phyloP scores from a whole-genome alignment of 2,888 invertebrate genomes.

The Ceriagrion tenellum region DNA sequence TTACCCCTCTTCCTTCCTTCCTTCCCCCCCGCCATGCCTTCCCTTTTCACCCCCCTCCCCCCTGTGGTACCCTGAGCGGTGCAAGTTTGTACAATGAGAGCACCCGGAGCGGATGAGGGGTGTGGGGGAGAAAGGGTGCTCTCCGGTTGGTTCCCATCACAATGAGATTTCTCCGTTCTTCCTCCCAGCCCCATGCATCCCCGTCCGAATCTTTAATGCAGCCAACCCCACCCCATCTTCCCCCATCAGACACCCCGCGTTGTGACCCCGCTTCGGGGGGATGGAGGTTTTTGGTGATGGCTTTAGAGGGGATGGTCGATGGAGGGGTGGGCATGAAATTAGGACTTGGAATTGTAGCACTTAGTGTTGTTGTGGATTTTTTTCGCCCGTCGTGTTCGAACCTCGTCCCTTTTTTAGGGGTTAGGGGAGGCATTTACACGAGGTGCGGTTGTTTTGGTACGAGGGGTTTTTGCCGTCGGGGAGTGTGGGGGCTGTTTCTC shows the following conservation, averaged over 20 bases:
- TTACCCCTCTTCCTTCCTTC: too few relatives aligned
- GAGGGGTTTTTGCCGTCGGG: not conserved
- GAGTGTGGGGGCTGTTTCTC: not conserved
- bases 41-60: not conserved
- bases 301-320: not conserved
- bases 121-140: constrained; percentile 41
- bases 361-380: not conserved
- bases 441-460: constrained; percentile 44
- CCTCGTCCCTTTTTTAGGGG: constrained; percentile 24
- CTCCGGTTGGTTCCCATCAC: constrained; percentile 55
- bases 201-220: not conserved
- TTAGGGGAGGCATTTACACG: constrained; percentile 5
- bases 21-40: not conserved
- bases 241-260: not conserved
- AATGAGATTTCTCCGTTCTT: constrained; percentile 51
- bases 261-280: not conserved
- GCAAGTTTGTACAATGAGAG: constrained; percentile 63
- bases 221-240: not conserved
- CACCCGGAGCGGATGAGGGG: constrained; percentile 30
- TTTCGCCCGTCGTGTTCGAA: constrained; percentile 21
- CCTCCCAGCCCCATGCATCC: not conserved
- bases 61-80: constrained; percentile 8
- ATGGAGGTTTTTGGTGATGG: not conserved
- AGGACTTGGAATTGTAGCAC: constrained; percentile 47
- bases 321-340: constrained; percentile 43